Evolutionary conservation across 2,113 vertebrate genomes (phyloP).

Genomic region (Triplophysa dalaica): DNA sequence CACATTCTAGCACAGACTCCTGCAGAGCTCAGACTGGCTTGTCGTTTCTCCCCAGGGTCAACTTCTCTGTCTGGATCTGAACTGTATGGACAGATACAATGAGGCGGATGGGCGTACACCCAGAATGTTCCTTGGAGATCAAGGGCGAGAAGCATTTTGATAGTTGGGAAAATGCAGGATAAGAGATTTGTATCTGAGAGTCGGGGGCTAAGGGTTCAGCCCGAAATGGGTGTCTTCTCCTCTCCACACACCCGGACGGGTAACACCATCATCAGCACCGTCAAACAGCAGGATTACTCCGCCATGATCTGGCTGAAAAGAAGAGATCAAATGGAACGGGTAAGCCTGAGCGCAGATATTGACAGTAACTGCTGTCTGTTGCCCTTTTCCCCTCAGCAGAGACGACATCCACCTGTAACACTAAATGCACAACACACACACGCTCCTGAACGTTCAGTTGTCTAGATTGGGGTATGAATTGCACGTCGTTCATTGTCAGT

Average conservation of each 20-base stretch:
- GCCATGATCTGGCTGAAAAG: conserved; percentile 80
- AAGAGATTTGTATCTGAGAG: conserved; percentile 64
- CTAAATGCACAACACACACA: background rate
- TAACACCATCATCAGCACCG: conserved; percentile 79
- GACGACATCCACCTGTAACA: conserved; percentile 16
- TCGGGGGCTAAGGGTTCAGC: conserved; percentile 76
- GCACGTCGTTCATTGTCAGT: background rate
- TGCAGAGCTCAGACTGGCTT: background rate
- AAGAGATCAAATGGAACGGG: conserved; percentile 82
- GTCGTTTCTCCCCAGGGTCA: background rate
- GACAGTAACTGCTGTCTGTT: conserved; percentile 12
- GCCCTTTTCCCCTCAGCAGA: conserved; percentile 8
- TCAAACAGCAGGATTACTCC: conserved; percentile 87
- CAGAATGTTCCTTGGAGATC: background rate
- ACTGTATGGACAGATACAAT: too few relatives aligned
- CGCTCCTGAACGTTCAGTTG: background rate
- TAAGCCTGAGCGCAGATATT: conserved; percentile 66
- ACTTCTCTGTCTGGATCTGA: background rate
- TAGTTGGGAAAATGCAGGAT: conserved; percentile 4
- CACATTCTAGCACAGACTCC: conserved; percentile 24
- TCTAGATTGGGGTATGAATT: background rate
- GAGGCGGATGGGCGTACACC: background rate
- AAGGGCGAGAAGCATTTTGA: background rate
- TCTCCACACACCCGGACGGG: conserved; percentile 68
- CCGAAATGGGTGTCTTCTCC: conserved; percentile 61